Evolutionary conservation across 2,888 invertebrate genomes (phyloP), one percentile per base, ranked within the genome.

Genomic region (Leucophora obtusa): DNA sequence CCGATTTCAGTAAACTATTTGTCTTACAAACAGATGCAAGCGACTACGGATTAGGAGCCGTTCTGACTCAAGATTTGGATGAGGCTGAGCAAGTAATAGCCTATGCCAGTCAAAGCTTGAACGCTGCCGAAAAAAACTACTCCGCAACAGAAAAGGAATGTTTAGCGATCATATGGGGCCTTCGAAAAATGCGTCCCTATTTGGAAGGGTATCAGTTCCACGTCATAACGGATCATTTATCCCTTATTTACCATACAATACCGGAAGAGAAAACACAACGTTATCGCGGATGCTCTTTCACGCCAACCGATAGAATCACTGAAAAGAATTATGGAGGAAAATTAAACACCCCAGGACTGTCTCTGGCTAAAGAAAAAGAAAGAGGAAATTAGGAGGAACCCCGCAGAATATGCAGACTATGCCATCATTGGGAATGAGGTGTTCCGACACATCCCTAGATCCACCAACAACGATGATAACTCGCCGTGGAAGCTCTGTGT

Each of bases 401-500:
- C 66, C 14, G 43, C 15, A n/a, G 28, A 54, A n/a, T 54, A 53
- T 35, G 11, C 71, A 0, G 71, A 77, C 15, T 66, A 53, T 18
- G 14, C 28, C 7, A 71, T 77, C 9, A 14, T 60, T 0, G 53
- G 60, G 1, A n/a, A n/a, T 24, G 65, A 53, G 11, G 11, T 77
- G 9, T 71, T 59, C 33, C 43, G 51, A 0, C 75, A 60, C 21
- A 51, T 75, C 9, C 8, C 59, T 0, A 33, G 54, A 4, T 28
- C 38, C 0, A 24, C 21, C 5, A 28, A 28, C n/a, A 47, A 58
- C 10, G 56, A 58, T 10, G 56, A 14, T 35, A 24, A 18, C 9
- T 21, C 53, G 2, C 54, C 63, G 4, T 72, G 59, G 65, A 71
- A 65, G 10, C 28, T 59, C 8, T 72, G 60, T 38, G 50, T 75